Percentiles rank a stretch among this genome's conserved stretches.
These are phyloP conservation scores for Caenorhabditis wallacei DNA, from an alignment of 2,888 invertebrate species.

Conservation along the genomic window DNA sequence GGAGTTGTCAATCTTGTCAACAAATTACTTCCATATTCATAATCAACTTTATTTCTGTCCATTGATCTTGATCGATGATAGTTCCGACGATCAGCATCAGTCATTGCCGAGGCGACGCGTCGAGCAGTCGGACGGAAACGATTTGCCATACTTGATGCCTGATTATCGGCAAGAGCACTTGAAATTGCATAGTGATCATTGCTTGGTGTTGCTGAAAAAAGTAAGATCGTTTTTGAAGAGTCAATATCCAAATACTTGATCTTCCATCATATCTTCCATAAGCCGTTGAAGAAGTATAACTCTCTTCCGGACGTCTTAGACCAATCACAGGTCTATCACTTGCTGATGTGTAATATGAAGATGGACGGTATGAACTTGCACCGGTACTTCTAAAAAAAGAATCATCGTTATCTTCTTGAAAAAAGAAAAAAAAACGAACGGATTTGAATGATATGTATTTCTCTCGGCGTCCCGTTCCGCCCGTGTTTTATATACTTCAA, in stretches of 20 bases:
- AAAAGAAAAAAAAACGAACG: conserved; percentile 3
- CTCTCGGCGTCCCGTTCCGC: conserved; percentile 81
- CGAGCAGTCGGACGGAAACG: conserved; percentile 69
- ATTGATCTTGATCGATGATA: conserved; percentile 73
- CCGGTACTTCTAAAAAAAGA: conserved; percentile 51
- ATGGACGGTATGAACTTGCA: conserved; percentile 67
- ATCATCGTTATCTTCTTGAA: background rate
- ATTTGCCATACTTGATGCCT: conserved; percentile 55
- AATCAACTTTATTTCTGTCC: conserved; percentile 71
- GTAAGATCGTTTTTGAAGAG: too few relatives aligned
- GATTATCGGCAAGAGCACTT: conserved; percentile 53
- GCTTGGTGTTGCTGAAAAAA: conserved; percentile 62
- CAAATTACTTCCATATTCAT: conserved; percentile 58
- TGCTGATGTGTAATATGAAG: conserved; percentile 63
- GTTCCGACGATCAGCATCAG: conserved; percentile 69
- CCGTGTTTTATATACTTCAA: conserved; percentile 82
- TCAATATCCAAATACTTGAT: too few relatives aligned
- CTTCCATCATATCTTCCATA: conserved; percentile 53
- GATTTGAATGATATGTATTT: conserved; percentile 68
- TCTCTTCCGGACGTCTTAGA: conserved; percentile 62
- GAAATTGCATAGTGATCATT: conserved; percentile 64
- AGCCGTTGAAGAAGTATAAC: conserved; percentile 45
- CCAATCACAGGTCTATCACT: conserved; percentile 70
- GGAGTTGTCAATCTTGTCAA: conserved; percentile 66
- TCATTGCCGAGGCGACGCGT: conserved; percentile 72